A percentile compares a stretch with the other conserved stretches of the same genome.
phyloP scores from a whole-genome alignment of 1,140 invertebrate species.

The Galleria mellonella region DNA sequence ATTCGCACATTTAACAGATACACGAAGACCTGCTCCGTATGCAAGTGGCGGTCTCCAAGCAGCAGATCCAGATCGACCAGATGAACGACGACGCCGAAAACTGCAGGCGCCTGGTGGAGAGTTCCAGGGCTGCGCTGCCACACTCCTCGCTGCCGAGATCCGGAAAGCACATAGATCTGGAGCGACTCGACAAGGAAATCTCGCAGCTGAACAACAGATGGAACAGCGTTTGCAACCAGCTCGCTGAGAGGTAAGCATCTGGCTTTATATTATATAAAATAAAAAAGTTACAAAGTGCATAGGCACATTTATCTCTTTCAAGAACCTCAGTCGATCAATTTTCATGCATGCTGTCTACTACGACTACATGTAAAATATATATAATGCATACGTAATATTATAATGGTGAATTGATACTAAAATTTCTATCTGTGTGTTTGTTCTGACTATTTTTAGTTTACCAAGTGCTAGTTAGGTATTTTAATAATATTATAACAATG shows the following conservation, averaged over 20 bases:
- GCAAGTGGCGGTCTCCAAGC: constrained; percentile 87
- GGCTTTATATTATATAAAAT: no score
- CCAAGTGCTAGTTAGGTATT: no score
- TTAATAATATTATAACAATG: no score
- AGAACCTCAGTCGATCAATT: no score
- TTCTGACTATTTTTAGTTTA: no score
- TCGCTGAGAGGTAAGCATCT: constrained; percentile 86
- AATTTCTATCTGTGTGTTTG: no score
- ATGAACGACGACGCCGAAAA: constrained; percentile 92
- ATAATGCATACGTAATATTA: no score
- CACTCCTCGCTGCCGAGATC: constrained; percentile 73
- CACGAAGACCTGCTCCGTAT: constrained; percentile 85
- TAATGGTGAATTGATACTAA: no score
- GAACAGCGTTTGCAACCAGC: constrained; percentile 92
- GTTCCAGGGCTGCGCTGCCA: constrained; percentile 80
- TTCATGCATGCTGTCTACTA: no score
- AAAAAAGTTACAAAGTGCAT: no score
- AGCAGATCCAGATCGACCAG: constrained; percentile 91
- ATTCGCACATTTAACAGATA: constrained; percentile 45
- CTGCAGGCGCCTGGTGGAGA: constrained; percentile 89
- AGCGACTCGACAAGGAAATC: constrained; percentile 94
- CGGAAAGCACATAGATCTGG: constrained; percentile 87
- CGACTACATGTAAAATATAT: no score
- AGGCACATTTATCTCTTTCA: no score
- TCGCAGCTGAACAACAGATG: constrained; percentile 90